A percentile compares a stretch with the other conserved stretches of the same genome.
Evolutionary conservation across 2,888 invertebrate species (phyloP).

Genomic region (Dorcus parallelipipedus): DNA sequence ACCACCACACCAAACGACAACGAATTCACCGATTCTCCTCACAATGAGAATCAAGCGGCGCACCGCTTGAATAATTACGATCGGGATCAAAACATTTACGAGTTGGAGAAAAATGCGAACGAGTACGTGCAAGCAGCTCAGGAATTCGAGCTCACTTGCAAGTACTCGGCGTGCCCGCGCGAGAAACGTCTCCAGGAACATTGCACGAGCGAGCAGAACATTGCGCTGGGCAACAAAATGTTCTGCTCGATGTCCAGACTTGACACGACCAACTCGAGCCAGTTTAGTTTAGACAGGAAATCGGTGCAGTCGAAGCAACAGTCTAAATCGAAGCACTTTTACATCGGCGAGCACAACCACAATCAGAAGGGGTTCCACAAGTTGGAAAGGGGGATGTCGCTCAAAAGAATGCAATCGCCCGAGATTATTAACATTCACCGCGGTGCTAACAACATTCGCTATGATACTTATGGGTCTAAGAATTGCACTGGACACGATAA

Average conservation of each 20-base stretch:
- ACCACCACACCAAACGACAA: slow-evolving; percentile 38
- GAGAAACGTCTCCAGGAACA: slow-evolving; percentile 26
- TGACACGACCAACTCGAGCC: slow-evolving; percentile 40
- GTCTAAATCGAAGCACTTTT: slow-evolving; percentile 41
- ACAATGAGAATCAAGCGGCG: slow-evolving; percentile 30
- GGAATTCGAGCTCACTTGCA: slow-evolving; percentile 43
- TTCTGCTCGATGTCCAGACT: slow-evolving; percentile 40
- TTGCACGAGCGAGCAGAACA: slow-evolving; percentile 38
- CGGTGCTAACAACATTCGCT: slow-evolving; percentile 36
- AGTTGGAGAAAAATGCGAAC: slow-evolving; percentile 38
- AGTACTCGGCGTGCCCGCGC: slow-evolving; percentile 29
- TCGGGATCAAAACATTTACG: slow-evolving; percentile 26
- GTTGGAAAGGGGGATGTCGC: slow-evolving; percentile 16
- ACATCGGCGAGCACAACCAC: slow-evolving; percentile 53
- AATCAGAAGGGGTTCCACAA: slow-evolving; percentile 38
- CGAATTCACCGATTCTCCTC: slow-evolving; percentile 39
- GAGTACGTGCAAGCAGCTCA: slow-evolving; percentile 22
- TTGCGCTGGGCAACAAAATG: slow-evolving; percentile 31
- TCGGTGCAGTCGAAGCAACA: slow-evolving; percentile 21
- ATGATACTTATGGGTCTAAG: slow-evolving; percentile 38
- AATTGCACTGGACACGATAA: slow-evolving; percentile 39
- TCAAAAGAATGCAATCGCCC: slow-evolving; percentile 42
- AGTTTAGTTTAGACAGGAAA: slow-evolving; percentile 52
- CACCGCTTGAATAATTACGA: slow-evolving; percentile 32
- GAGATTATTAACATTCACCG: slow-evolving; percentile 47